Evolutionary conservation across 1,140 invertebrate species (phyloP).

Genomic region (Drosophila punjabiensis): DNA sequence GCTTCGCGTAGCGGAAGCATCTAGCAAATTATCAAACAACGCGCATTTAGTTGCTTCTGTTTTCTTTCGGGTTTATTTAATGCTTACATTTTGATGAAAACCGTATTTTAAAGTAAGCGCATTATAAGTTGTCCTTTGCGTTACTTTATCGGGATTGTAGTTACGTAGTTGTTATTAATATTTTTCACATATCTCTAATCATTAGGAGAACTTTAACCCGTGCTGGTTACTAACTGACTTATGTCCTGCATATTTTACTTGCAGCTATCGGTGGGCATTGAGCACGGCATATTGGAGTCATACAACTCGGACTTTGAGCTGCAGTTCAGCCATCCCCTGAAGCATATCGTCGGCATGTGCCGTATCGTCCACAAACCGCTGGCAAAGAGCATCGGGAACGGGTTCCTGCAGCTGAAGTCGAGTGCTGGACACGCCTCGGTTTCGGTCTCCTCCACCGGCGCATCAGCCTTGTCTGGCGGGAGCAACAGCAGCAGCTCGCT

Average conservation of each 20-base stretch:
- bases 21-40: conserved; percentile 35
- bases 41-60: conserved; percentile 6
- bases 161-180: too few relatives aligned
- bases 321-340: conserved; percentile 88
- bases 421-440: conserved; percentile 26
- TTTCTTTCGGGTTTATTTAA: not conserved
- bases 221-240: not conserved
- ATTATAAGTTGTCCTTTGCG: not conserved
- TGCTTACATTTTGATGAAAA: not conserved
- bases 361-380: conserved; percentile 80
- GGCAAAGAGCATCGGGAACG: conserved; percentile 75
- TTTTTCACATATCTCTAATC: too few relatives aligned
- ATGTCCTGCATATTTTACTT: conserved; percentile 63
- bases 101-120: not conserved
- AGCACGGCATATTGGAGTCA: conserved; percentile 88
- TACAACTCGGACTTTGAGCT: conserved; percentile 89
- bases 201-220: not conserved
- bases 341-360: conserved; percentile 87
- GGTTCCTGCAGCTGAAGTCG: conserved; percentile 77
- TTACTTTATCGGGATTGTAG: not conserved
- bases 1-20: conserved; percentile 78
- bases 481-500: conserved; percentile 37
- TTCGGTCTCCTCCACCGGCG: conserved; percentile 21
- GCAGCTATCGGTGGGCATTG: conserved; percentile 88
- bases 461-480: conserved; percentile 29